Conservation (phyloP, 2,888 invertebrate genomes). For the Endotricha flammealis region DNA sequence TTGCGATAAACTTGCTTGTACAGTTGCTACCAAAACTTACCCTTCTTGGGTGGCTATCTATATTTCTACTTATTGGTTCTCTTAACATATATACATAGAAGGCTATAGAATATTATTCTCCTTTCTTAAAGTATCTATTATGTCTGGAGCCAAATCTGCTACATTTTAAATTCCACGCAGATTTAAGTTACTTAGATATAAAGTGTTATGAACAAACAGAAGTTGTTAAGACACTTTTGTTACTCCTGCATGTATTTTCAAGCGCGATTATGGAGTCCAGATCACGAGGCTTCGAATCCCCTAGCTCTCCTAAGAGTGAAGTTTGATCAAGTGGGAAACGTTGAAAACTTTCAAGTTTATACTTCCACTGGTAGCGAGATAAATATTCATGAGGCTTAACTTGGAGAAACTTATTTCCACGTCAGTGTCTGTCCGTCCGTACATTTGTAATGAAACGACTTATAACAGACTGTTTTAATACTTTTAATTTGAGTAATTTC, state of each 20-base stretch:
- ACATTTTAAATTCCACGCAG: no score
- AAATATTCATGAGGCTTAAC: conserved; percentile 75
- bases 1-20: no score
- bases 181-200: no score
- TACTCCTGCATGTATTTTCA: conserved; percentile 14
- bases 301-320: conserved; percentile 54
- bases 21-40: no score
- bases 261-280: conserved; percentile 34
- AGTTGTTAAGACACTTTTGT: background rate
- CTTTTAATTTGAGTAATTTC: conserved; percentile 46
- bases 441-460: conserved; percentile 67
- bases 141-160: no score
- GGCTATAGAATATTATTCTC: no score
- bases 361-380: conserved; percentile 61
- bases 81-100: no score
- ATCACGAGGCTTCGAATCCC: conserved; percentile 41
- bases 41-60: no score
- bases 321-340: conserved; percentile 74
- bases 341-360: conserved; percentile 69
- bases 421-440: conserved; percentile 67
- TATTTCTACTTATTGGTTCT: no score
- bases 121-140: no score
- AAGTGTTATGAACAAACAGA: background rate
- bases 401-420: conserved; percentile 67
- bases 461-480: conserved; percentile 56